Conservation (phyloP, 1,140 invertebrate species). For the Oncopodura yosiiana region DNA sequence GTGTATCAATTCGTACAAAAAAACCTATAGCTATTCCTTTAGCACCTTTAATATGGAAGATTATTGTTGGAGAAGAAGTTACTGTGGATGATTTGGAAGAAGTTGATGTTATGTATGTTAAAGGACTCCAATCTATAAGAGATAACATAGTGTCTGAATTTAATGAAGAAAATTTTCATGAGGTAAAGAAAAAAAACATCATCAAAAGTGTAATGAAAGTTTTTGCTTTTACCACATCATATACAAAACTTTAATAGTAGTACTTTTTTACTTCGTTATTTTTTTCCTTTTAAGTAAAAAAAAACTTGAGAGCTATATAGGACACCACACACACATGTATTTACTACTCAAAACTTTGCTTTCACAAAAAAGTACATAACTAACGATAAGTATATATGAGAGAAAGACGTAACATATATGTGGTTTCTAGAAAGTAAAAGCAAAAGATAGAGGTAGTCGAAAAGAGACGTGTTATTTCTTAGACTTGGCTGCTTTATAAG, state of each 20-base stretch:
- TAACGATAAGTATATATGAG: neutral
- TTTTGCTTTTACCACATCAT: too few species aligned
- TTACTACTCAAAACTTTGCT: neutral
- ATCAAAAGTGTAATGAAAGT: too few species aligned
- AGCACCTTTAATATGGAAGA: slow-evolving; percentile 56
- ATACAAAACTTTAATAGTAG: neutral
- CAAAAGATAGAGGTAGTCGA: neutral
- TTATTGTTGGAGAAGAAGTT: slow-evolving; percentile 51
- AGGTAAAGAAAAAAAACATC: slow-evolving; percentile 40
- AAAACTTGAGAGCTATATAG: neutral
- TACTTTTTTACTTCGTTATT: neutral
- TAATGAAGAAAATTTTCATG: slow-evolving; percentile 51
- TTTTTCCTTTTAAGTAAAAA: neutral
- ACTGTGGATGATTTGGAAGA: slow-evolving; percentile 55
- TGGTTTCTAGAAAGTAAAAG: neutral
- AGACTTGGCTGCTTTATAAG: too few species aligned
- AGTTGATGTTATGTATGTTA: slow-evolving; percentile 43
- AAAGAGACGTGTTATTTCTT: neutral
- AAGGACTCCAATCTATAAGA: slow-evolving; percentile 27
- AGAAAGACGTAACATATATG: too few species aligned
- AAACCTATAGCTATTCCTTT: slow-evolving; percentile 54
- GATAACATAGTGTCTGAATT: slow-evolving; percentile 31
- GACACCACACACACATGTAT: too few species aligned
- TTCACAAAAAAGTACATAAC: neutral
- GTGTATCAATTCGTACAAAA: slow-evolving; percentile 50